A percentile compares a stretch with the other conserved stretches of the same genome.
phyloP scores from a whole-genome alignment of 2,888 invertebrate genomes.

The Empis livida region DNA sequence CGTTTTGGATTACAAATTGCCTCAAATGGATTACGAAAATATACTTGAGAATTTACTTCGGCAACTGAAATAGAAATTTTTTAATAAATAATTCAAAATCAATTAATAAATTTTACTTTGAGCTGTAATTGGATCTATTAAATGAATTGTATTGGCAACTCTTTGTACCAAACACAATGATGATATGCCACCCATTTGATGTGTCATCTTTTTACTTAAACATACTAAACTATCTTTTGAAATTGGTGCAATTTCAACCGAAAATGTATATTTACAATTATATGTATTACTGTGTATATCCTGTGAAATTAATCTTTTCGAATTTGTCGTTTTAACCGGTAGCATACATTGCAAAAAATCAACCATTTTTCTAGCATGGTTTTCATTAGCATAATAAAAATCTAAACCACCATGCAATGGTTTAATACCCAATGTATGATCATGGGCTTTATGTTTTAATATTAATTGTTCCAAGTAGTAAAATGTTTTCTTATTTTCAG shows the following conservation, averaged over 20 bases:
- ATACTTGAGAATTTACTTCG: not conserved
- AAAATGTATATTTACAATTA: conserved; percentile 91
- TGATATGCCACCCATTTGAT: conserved; percentile 75
- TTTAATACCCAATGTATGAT: conserved; percentile 78
- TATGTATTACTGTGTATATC: conserved; percentile 93
- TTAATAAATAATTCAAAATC: conserved; percentile 1
- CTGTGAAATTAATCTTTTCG: conserved; percentile 92
- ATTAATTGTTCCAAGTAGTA: conserved; percentile 96
- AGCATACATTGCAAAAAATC: conserved; percentile 82
- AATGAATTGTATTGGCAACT: conserved; percentile 78
- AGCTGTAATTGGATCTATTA: conserved; percentile 82
- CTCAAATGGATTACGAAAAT: conserved; percentile 59
- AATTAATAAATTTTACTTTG: conserved; percentile 48
- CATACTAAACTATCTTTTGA: conserved; percentile 92
- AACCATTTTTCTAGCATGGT: conserved; percentile 86
- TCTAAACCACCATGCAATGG: conserved; percentile 81
- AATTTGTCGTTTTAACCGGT: conserved; percentile 76
- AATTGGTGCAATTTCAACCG: conserved; percentile 90
- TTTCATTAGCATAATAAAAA: conserved; percentile 83
- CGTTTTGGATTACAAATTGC: conserved; percentile 85
- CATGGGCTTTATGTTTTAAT: conserved; percentile 88
- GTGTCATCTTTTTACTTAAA: conserved; percentile 71
- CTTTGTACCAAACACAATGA: conserved; percentile 78
- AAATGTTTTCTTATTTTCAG: conserved; percentile 92
- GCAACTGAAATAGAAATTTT: not conserved